Evolutionary conservation across 1,140 invertebrate genomes (phyloP).

Genomic region (Octopus sinensis): DNA sequence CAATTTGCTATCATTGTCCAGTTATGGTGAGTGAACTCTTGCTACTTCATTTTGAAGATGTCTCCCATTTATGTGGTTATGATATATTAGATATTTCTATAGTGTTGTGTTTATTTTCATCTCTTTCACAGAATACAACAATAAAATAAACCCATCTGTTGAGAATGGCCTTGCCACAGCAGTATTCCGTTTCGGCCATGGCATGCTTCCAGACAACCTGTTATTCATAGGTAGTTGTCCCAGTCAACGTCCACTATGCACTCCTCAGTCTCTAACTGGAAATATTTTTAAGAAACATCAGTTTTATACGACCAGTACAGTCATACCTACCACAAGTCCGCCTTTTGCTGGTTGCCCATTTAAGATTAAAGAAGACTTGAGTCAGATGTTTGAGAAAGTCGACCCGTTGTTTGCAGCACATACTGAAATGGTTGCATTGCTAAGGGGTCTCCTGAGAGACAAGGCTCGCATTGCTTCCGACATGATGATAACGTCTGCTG

Average conservation of each 20-base stretch:
- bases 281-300: no score
- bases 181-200: conserved; percentile 67
- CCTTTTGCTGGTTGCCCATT: neutral
- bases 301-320: no score
- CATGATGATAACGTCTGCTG: neutral
- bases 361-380: neutral
- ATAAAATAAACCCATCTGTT: conserved; percentile 62
- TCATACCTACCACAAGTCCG: no score
- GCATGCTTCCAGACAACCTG: conserved; percentile 64
- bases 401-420: neutral
- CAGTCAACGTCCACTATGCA: neutral
- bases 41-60: no score
- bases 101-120: neutral
- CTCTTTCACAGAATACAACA: conserved; percentile 53
- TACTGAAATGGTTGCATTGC: neutral
- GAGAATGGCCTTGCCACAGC: conserved; percentile 68
- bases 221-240: neutral
- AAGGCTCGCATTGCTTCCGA: neutral
- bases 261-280: neutral
- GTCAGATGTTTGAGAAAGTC: neutral
- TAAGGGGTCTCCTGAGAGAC: neutral
- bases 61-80: no score
- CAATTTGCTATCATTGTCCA: no score
- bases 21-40: no score
- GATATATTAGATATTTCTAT: no score